Evolutionary conservation across 2,888 invertebrate species (phyloP).

Genomic region (Atrina japonica): DNA sequence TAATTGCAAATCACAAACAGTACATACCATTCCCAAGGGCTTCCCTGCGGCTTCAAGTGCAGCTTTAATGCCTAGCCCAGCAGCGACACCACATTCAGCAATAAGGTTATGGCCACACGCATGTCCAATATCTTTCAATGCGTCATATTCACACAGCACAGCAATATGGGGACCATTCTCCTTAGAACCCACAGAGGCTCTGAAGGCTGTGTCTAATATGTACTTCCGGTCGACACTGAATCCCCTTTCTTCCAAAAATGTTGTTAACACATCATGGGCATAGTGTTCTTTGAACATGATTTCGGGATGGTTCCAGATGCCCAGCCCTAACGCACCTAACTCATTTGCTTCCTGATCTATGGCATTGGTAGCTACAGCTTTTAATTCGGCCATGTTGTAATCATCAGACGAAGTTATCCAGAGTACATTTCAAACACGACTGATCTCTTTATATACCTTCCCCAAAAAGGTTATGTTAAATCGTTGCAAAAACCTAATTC

Average conservation of each 20-base stretch:
- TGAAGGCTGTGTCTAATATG: slow-evolving; percentile 66
- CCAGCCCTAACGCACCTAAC: slow-evolving; percentile 63
- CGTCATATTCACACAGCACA: slow-evolving; percentile 80
- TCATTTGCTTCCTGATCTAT: slow-evolving; percentile 52
- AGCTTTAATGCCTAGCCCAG: slow-evolving; percentile 72
- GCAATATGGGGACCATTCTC: slow-evolving; percentile 62
- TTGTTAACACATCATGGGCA: slow-evolving; percentile 71
- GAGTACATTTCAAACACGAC: too few relatives aligned
- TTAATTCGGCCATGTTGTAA: too few relatives aligned
- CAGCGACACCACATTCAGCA: slow-evolving; percentile 76
- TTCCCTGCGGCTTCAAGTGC: slow-evolving; percentile 60
- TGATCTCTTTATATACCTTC: too few relatives aligned
- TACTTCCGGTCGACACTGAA: slow-evolving; percentile 72
- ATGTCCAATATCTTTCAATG: slow-evolving; percentile 78
- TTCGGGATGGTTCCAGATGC: slow-evolving; percentile 77
- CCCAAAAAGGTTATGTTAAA: too few relatives aligned
- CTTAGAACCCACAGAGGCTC: slow-evolving; percentile 54
- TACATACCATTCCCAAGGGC: slow-evolving; percentile 25
- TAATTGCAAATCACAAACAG: background rate
- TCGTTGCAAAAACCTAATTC: too few relatives aligned
- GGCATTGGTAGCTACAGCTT: too few relatives aligned
- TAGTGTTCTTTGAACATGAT: slow-evolving; percentile 70
- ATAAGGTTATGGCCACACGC: slow-evolving; percentile 80
- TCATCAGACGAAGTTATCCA: too few relatives aligned
- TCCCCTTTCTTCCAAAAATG: slow-evolving; percentile 65